phyloP scores from a whole-genome alignment of 2,797 vertebrate species.

The Podargus strigoides region DNA sequence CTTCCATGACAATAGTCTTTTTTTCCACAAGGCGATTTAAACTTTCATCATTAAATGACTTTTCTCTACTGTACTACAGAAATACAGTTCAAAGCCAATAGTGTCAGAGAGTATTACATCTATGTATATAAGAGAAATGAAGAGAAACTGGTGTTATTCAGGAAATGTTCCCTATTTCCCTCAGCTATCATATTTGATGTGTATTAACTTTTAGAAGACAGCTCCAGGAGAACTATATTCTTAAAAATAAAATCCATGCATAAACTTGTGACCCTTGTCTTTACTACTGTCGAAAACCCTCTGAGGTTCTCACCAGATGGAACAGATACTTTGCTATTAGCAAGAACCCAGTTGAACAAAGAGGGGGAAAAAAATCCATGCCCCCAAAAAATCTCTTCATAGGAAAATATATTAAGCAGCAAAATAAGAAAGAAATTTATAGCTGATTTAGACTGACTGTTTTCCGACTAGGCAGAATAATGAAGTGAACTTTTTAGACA shows the following conservation, averaged over 20 bases:
- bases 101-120: neutral
- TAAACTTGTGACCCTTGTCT: neutral
- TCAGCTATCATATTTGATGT: neutral
- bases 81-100: neutral
- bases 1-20: neutral
- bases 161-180: neutral
- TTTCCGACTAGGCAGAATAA: neutral
- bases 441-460: neutral
- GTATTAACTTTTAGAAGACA: neutral
- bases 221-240: neutral
- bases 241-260: neutral
- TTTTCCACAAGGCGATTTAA: neutral
- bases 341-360: neutral
- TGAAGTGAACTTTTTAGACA: neutral
- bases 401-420: neutral
- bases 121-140: neutral
- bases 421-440: neutral
- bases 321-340: neutral
- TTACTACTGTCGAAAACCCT: neutral
- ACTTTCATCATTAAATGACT: neutral
- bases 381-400: neutral
- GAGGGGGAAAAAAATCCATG: neutral
- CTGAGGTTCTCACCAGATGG: neutral
- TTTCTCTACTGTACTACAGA: neutral
- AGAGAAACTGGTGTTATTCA: neutral